phyloP scores from a whole-genome alignment of 2,113 vertebrate genomes.

The Elaphurus davidianus region DNA sequence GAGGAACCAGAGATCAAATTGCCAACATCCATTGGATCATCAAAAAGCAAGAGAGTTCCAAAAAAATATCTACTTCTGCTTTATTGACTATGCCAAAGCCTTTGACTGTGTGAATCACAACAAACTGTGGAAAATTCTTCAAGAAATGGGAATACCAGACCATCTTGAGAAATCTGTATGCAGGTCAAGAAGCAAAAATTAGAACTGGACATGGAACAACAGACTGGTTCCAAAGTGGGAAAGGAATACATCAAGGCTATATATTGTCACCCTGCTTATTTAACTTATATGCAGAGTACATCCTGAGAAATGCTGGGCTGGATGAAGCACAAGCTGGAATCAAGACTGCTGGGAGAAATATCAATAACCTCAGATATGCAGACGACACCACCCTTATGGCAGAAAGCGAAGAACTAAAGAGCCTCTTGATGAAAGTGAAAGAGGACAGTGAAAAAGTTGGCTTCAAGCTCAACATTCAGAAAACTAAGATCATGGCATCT shows the following conservation, averaged over 20 bases:
- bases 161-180: not conserved
- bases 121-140: not conserved
- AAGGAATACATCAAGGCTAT: not conserved
- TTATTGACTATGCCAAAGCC: not conserved
- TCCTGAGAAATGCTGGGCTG: not conserved
- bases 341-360: not conserved
- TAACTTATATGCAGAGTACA: not conserved
- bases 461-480: not conserved
- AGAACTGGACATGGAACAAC: not conserved
- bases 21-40: not conserved
- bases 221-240: not conserved
- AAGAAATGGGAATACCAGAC: not conserved
- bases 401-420: not conserved
- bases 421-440: not conserved
- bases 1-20: not conserved
- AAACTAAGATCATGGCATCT: not conserved
- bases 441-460: not conserved
- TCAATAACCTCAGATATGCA: not conserved
- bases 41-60: not conserved
- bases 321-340: not conserved
- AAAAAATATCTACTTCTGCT: not conserved
- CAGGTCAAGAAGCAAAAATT: not conserved
- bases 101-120: not conserved
- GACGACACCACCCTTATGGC: not conserved
- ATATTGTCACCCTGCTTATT: not conserved